Evolutionary conservation across 2,797 vertebrate genomes (phyloP), one percentile per base, ranked within the genome.

Genomic region (Tapirus indicus): DNA sequence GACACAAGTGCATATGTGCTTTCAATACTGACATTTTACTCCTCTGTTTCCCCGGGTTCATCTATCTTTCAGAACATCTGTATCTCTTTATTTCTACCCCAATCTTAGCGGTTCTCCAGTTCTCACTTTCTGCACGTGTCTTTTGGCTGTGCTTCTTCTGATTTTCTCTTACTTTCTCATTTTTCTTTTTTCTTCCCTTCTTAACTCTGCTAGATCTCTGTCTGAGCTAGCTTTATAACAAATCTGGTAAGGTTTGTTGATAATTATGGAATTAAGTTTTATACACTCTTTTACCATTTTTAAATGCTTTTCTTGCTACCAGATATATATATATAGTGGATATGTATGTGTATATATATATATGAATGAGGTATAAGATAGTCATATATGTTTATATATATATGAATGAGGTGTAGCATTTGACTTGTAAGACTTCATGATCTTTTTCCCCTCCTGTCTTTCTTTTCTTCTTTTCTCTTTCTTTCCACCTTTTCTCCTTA

Each of bases 121-220:
- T 75, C 32, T 88, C 16, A 66, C 21, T 80, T 83, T 96, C 25
- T 88, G 1, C n/a, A 4, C 2, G 0, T 52, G 32, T 82, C 18
- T 66, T 18, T 90, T 68, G 4, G 0, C 17, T 85, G 7, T n/a
- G 3, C 12, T 87, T 58, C 12, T 7, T 35, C 5, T 41, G 49
- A 68, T 89, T 94, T 72, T 52, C 79, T 69, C 16, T 58, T 54
- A 14, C 27, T 84, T 66, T 41, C 38, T 89, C 25, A 52, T 32
- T 10, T 78, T 69, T 60, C 1, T 62, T 60, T 94, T 78, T 82
- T 38, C 6, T 64, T 64, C 3, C 10, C 14, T 62, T 86, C 16
- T 69, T 88, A n/a, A 66, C 29, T 17, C 77, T 38, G 20, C 32
- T 86, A 38, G 32, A 60, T 75, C 14, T 69, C 80, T 75, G n/a